Evolutionary conservation across 2,888 invertebrate species (phyloP).

Genomic region (Copidosoma aretas): DNA sequence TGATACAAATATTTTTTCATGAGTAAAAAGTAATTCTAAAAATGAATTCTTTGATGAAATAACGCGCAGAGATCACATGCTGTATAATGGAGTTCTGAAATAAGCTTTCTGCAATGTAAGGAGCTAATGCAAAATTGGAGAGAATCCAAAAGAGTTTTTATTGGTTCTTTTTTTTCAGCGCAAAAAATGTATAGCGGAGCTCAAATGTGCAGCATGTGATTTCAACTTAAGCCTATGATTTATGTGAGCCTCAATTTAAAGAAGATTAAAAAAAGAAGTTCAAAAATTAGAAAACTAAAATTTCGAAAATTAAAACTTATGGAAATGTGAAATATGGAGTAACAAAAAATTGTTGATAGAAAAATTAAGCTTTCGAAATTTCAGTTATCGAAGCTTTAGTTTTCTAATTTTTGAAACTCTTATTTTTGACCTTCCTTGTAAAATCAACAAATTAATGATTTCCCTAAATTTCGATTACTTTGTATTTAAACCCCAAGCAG

Average conservation of each 20-base stretch:
- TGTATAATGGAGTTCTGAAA: too few species aligned
- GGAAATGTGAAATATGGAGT: background rate
- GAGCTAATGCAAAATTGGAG: too few species aligned
- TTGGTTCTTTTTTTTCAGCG: too few species aligned
- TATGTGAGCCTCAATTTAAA: background rate
- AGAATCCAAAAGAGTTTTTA: too few species aligned
- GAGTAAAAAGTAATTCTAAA: too few species aligned
- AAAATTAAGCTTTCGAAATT: constrained; percentile 21
- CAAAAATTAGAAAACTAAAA: constrained; percentile 29
- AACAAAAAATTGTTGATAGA: background rate
- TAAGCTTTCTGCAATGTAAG: too few species aligned
- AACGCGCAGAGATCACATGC: too few species aligned
- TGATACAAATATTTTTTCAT: too few species aligned
- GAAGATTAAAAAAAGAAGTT: constrained; percentile 11
- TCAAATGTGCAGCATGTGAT: too few species aligned
- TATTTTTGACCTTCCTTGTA: constrained; percentile 26
- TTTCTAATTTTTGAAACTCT: constrained; percentile 24
- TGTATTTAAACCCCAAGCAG: background rate
- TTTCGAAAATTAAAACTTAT: constrained; percentile 27
- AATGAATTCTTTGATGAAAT: too few species aligned
- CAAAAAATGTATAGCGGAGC: too few species aligned
- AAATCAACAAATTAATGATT: background rate
- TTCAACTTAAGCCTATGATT: background rate
- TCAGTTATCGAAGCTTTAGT: constrained; percentile 1
- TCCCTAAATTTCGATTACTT: background rate